Percentiles rank a stretch among this genome's conserved stretches.
Conservation (phyloP, 1,140 invertebrate species). For the Drosophila pallidifrons region DNA sequence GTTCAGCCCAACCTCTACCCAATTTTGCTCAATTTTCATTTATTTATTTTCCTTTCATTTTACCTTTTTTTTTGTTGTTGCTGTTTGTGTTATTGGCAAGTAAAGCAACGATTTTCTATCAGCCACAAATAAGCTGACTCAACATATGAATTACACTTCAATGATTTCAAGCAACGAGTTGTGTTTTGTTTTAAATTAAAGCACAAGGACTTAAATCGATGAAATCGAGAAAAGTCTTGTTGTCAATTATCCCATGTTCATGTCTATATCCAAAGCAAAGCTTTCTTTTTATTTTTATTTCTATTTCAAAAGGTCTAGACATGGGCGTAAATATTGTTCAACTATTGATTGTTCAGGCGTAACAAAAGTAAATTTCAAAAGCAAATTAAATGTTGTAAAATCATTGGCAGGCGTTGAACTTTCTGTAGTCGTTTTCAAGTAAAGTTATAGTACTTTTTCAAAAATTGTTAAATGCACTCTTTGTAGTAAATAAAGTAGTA, state of each 20-base stretch:
- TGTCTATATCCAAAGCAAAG: too few relatives aligned
- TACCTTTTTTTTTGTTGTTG: not conserved
- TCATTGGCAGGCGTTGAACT: too few relatives aligned
- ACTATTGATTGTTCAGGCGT: too few relatives aligned
- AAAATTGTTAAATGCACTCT: not conserved
- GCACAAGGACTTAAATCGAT: not conserved
- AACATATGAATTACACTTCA: constrained; percentile 7
- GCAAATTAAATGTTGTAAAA: too few relatives aligned
- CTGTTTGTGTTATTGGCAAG: not conserved
- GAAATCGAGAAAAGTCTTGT: not conserved
- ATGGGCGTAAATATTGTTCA: too few relatives aligned
- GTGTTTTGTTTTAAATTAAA: not conserved
- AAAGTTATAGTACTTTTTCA: too few relatives aligned
- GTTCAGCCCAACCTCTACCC: too few relatives aligned
- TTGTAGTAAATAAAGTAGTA: not conserved
- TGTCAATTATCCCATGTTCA: not conserved
- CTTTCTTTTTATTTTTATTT: too few relatives aligned
- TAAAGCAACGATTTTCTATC: not conserved
- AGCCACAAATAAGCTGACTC: constrained; percentile 1
- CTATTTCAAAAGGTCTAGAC: too few relatives aligned
- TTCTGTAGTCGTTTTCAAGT: too few relatives aligned
- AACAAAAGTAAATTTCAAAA: too few relatives aligned
- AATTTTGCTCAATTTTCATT: not conserved
- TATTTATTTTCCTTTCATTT: not conserved
- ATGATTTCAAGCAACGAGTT: not conserved